These are phyloP conservation scores for Cephus nigrinus DNA, from an alignment of 2,888 invertebrate genomes.

Conservation along the genomic window DNA sequence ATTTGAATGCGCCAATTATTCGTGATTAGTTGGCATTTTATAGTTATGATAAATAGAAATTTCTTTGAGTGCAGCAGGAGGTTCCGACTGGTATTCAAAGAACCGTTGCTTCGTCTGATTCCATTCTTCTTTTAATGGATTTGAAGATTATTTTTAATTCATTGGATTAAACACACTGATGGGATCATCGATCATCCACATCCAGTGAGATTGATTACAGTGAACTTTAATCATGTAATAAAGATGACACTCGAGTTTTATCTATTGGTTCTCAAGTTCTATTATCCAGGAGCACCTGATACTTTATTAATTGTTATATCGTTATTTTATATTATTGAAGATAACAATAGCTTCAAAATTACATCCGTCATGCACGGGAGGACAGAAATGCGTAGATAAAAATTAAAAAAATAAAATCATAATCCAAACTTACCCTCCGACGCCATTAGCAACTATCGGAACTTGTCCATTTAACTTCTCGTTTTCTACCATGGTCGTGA, in stretches of 20 bases:
- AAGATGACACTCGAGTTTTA: neutral
- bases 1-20: too few species aligned
- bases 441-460: constrained; percentile 35
- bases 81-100: neutral
- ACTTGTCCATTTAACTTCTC: constrained; percentile 38
- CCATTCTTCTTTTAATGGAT: neutral
- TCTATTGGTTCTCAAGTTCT: neutral
- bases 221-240: neutral
- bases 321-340: neutral
- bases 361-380: neutral
- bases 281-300: neutral
- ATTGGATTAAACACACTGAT: neutral
- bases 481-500: constrained; percentile 41
- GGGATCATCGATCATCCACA: neutral
- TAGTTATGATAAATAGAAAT: too few species aligned
- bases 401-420: neutral
- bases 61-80: too few species aligned
- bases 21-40: too few species aligned
- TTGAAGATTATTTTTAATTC: neutral
- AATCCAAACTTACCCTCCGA: constrained; percentile 34
- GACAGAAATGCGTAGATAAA: neutral
- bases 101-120: neutral
- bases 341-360: neutral
- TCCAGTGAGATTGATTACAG: neutral
- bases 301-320: neutral